phyloP scores from a whole-genome alignment of 2,888 invertebrate genomes.

The Adineta ricciae region DNA sequence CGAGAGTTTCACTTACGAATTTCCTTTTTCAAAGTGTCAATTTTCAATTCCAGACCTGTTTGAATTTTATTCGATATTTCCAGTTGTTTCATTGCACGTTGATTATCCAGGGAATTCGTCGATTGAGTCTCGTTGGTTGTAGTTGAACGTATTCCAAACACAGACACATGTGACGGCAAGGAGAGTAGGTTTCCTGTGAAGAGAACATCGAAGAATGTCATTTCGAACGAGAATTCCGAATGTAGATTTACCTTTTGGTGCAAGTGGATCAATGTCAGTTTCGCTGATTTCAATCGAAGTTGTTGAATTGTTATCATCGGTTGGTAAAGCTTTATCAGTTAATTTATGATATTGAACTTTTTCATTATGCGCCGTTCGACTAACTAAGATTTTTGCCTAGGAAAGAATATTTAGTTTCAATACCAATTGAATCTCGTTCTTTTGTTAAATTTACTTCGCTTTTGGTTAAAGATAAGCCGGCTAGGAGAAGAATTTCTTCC shows the following conservation, averaged over 20 bases:
- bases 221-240: no score
- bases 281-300: neutral
- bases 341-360: slow-evolving; percentile 1
- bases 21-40: slow-evolving; percentile 17
- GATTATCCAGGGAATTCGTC: neutral
- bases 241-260: slow-evolving; percentile 18
- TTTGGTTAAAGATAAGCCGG: slow-evolving; percentile 26
- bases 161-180: neutral
- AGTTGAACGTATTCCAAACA: neutral
- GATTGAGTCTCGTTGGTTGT: neutral
- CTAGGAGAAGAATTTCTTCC: slow-evolving; percentile 45
- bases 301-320: neutral
- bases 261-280: slow-evolving; percentile 4
- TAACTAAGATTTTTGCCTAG: slow-evolving; percentile 13
- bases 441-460: neutral
- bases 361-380: neutral
- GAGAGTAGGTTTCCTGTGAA: neutral
- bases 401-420: no score
- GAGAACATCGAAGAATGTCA: no score
- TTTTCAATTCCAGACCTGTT: neutral
- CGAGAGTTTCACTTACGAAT: neutral
- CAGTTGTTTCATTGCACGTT: slow-evolving; percentile 13
- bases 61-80: neutral
- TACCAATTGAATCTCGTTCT: neutral
- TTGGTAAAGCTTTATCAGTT: neutral